phyloP scores from a whole-genome alignment of 2,113 vertebrate genomes.

The Oryzias celebensis region DNA sequence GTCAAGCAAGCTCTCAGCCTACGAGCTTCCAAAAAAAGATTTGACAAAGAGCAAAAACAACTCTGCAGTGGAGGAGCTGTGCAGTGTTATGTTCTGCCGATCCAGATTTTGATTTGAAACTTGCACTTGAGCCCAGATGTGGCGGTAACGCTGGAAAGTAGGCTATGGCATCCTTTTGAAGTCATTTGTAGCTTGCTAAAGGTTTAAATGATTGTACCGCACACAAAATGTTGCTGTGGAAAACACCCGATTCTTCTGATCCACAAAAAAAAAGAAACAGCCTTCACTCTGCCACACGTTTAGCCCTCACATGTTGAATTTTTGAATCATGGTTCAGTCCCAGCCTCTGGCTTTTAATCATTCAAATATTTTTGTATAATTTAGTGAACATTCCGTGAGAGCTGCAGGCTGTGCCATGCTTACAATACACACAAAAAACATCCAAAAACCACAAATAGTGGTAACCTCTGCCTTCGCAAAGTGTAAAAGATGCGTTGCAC shows the following conservation, averaged over 20 bases:
- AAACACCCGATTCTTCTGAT: no score
- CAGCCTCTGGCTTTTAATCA: neutral
- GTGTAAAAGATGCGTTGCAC: neutral
- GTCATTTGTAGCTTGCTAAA: neutral
- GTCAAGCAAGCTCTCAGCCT: constrained; percentile 15
- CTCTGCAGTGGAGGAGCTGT: no score
- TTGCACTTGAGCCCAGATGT: neutral
- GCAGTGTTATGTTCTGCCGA: neutral
- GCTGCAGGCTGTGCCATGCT: neutral
- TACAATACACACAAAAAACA: neutral
- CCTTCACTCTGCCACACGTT: neutral
- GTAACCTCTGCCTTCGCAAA: neutral
- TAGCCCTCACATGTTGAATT: neutral
- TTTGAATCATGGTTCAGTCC: neutral
- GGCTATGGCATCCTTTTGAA: neutral
- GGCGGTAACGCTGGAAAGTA: neutral
- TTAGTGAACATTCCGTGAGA: neutral
- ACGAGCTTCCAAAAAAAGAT: constrained; percentile 6
- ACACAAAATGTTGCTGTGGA: no score
- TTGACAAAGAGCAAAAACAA: neutral
- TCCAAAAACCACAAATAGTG: neutral
- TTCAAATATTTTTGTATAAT: neutral
- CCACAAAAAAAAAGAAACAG: neutral
- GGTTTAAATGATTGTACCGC: no score
- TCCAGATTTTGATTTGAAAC: neutral